Evolutionary conservation across 1,140 invertebrate species (phyloP), one percentile per base, ranked within the genome.

Genomic region (Centruroides sculpturatus): DNA sequence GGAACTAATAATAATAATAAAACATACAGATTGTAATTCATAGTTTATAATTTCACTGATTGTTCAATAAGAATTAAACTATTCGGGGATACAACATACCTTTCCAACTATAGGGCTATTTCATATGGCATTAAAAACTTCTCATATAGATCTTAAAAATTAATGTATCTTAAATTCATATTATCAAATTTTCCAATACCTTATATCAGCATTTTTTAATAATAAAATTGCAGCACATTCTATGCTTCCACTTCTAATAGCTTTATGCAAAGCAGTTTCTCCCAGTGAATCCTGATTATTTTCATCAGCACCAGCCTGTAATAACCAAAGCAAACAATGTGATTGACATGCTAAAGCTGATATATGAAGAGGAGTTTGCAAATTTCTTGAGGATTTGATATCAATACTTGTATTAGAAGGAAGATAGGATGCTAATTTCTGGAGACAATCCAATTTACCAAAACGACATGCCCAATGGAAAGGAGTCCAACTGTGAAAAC

Each of bases 181-280:
- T 13, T 5, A 51, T 51, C 12, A 5, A 51, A 51, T 5, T 51
- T 13, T 51, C 46, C 11, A 5, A 48, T 63, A 63, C 62, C 55
- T 59, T 11, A 63, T 34, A 54, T 59, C 58, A 12, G 41, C 50
- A 35, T 36, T n/a, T 11, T 48, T 23, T 23, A 55, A 35, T 9
- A 56, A 36, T 4, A 63, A 58, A 34, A 63, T 12, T 13, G 46
- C 47, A 23, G 56, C 54, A 59, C 62, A 63, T 57, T 63, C 62
- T 36, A 47, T 56, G 53, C 36, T 59, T 23, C 62, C 62, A 46
- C 12, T 47, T 23, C 55, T 63, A 4, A 58, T 48, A 6, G 54
- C 57, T 57, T 63, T 63, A 55, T 63, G 62, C 11, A 63, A 52
- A 46, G 62, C 54, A 9, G 58, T 59, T 50, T 63, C 62, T 3